Base-by-base conservation (phyloP, 53 echinoderm and acorn worm species). In the Actinopyga echinites region DNA sequence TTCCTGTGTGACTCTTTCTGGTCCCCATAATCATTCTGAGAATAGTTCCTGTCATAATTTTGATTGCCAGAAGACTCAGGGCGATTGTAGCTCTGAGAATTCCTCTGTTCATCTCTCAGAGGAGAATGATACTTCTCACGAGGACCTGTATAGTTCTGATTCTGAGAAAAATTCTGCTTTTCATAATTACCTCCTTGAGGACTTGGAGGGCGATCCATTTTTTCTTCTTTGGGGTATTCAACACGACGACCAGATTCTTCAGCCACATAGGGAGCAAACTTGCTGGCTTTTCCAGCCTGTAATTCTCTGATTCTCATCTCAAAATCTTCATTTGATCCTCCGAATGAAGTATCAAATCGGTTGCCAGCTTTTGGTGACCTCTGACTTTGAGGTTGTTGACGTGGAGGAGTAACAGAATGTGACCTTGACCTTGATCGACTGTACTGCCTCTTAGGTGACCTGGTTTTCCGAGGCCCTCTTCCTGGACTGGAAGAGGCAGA, bases 221-320 rank as follows among this genome's bases (percentile, higher is more conserved):
- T 62, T 21, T 80, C 61, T 20, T 80, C 81, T n/a, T 80, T 80
- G 36, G 81, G 63, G 20, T 61, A 61, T 12, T 80, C 63, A 15
- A 61, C 63, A 24, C 63, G 60, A 28, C 60, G 60, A 10, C 43
- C 63, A 38, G 40, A 11, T 10, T 13, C 29, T 10, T 62, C 63
- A 17, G 38, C 60, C 11, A 61, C 81, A 62, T 26, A 80, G n/a
- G 60, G 60, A 13, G 81, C 60, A 80, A 80, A 59, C 59, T 80
- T 80, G 59, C 60, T 61, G 9, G 81, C 60, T 10, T 62, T 80
- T 21, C 81, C 81, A 12, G 88, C 52, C 79, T 84, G 84, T 43
- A 89, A 74, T 34, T 89, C 89, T 37, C 89, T 56, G 30, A 89
- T 84, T 30, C 89, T 78, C 84, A 84, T 78, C 3, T 89, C 89